phyloP scores from a whole-genome alignment of 2,888 invertebrate species.

The Eupithecia inturbata region DNA sequence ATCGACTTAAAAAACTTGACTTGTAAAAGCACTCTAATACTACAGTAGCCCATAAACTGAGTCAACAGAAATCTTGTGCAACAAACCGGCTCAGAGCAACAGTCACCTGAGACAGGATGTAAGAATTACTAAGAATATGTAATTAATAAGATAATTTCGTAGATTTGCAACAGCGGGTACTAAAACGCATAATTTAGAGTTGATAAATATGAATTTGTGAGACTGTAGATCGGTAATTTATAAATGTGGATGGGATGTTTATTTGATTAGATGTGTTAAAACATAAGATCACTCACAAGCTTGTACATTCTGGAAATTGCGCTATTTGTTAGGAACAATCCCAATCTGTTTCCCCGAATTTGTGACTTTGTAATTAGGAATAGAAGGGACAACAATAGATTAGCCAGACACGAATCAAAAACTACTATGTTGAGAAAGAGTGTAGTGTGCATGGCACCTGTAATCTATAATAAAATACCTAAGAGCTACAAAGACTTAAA shows the following conservation, averaged over 20 bases:
- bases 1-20: no score
- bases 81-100: conserved; percentile 35
- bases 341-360: no score
- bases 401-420: no score
- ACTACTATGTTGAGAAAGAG: no score
- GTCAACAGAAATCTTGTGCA: conserved; percentile 48
- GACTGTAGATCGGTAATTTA: neutral
- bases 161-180: conserved; percentile 29
- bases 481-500: no score
- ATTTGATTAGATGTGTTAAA: neutral
- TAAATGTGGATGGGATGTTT: neutral
- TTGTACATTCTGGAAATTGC: no score
- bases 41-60: conserved; percentile 26
- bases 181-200: neutral
- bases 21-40: conserved; percentile 4
- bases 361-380: no score
- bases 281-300: no score
- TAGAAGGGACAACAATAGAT: no score
- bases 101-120: conserved; percentile 31
- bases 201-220: neutral
- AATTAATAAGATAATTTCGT: conserved; percentile 17
- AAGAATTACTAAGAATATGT: conserved; percentile 25
- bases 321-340: no score
- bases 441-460: no score
- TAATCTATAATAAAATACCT: no score